Base-by-base conservation (phyloP, 2,113 vertebrate species). In the Pogona vitticeps region DNA sequence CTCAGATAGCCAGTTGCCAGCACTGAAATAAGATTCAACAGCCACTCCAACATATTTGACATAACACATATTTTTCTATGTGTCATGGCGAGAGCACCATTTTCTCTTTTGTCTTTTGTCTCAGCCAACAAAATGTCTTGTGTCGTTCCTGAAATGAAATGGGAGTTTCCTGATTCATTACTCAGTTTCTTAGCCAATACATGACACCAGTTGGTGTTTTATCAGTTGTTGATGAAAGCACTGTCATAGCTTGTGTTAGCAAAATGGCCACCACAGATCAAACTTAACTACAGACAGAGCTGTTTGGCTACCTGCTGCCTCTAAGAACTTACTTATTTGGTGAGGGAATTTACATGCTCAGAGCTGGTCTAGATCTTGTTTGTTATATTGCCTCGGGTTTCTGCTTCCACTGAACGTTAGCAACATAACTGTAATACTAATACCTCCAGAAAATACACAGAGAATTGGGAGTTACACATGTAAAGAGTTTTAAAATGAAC, bases 371-470 rank as follows among this genome's bases (percentile, higher is more conserved):
- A 40, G 28, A 58, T 33, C 7, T 23, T 82, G 26, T 65, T n/a
- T 26, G 33, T 65, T n/a, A n/a, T n/a, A n/a, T 46, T 76, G 38
- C 59, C 61, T 56, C 13, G 38, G 17, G 7, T 63, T 33, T 42
- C 59, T 58, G 61, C 52, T 84, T 5, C 23, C 17, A 26, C 12
- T 23, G 78, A 18, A 83, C 72, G 83, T 90, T 87, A 85, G 46
- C 61, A 83, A 33, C 61, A 70, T 71, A 82, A 84, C 1, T 58
- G 2, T 38, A 52, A 52, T 80, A 36, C 36, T 13, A 40, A n/a
- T 77, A 58, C 78, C 87, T 73, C 36, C 5, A 73, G 28, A 83
- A 58, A 90, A 79, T 78, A 87, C 8, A 59, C 28, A 31, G 18
- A 61, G 28, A 80, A 28, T 17, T n/a, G 8, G 56, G 31, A 80